Evolutionary conservation across 2,888 invertebrate species (phyloP), one percentile per base, ranked within the genome.

Genomic region (Carterocephalus palaemon): DNA sequence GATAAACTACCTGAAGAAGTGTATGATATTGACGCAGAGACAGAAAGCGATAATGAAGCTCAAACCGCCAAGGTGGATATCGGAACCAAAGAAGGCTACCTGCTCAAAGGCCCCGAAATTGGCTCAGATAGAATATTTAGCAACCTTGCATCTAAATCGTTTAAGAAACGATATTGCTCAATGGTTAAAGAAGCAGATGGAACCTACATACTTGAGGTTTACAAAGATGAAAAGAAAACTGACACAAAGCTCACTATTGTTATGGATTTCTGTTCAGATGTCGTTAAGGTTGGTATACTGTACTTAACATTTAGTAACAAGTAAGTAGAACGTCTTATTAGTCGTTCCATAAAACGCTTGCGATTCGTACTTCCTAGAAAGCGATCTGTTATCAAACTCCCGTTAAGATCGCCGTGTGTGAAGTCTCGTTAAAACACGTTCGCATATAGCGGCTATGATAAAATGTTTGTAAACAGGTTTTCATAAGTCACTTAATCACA

Each of bases 261-360:
- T 54, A 93, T 97, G 92, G 97, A 97, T 75, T 95, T 96, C 82
- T 97, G 96, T 69, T 93, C 93, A 1, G 95, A 96, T 73, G 95
- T 97, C 60, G 90, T 94, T 46, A 92, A 92, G 88, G 94, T 93
- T 78, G 73, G 78, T 71, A 36, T n/a, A n/a, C n/a, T n/a, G n/a
- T n/a, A n/a, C n/a, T n/a, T n/a, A 36, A 15, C 17, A 33, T 28
- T 46, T 39, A n/a, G n/a, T n/a, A n/a, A n/a, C n/a, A n/a, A n/a
- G n/a, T n/a, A n/a, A n/a, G n/a, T n/a, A n/a, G n/a, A n/a, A n/a
- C n/a, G n/a, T n/a, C n/a, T n/a, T n/a, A n/a, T n/a, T n/a, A n/a
- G n/a, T n/a, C n/a, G n/a, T n/a, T n/a, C n/a, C n/a, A n/a, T n/a
- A n/a, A n/a, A n/a, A n/a, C n/a, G n/a, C n/a, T n/a, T n/a, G n/a